phyloP scores from a whole-genome alignment of 2,888 invertebrate species.

The Lasiommata megera region DNA sequence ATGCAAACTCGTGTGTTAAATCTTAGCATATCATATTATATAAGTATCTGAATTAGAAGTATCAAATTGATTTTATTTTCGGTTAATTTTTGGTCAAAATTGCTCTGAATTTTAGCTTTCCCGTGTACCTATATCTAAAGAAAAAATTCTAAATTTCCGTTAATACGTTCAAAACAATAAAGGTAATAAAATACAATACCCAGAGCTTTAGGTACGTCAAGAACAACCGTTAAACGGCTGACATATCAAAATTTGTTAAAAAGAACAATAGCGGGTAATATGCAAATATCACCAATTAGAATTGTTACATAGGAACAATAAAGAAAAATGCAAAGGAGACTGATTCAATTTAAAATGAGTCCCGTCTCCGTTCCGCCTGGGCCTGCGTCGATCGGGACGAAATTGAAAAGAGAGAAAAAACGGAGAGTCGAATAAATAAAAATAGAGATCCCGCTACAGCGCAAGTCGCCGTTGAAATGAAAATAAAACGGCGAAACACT shows the following conservation, averaged over 20 bases:
- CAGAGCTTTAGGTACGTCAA: not conserved
- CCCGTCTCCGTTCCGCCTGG: conserved; percentile 74
- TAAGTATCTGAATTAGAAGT: too few relatives aligned
- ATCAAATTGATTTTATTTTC: too few relatives aligned
- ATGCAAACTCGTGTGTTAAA: too few relatives aligned
- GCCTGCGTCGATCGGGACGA: conserved; percentile 72
- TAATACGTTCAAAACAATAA: not conserved
- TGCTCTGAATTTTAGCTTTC: too few relatives aligned
- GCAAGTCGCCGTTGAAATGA: conserved; percentile 80
- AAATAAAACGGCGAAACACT: conserved; percentile 77
- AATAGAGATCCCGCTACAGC: conserved; percentile 80
- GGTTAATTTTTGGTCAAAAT: too few relatives aligned
- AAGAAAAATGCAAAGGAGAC: conserved; percentile 60
- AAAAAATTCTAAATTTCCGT: too few relatives aligned
- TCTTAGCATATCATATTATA: too few relatives aligned
- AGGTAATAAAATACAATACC: not conserved
- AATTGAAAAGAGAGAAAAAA: conserved; percentile 73
- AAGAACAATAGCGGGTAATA: conserved; percentile 61
- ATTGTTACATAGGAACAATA: conserved; percentile 55
- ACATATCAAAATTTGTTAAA: conserved; percentile 47
- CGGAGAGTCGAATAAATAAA: conserved; percentile 72
- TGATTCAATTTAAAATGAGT: conserved; percentile 79
- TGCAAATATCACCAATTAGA: conserved; percentile 76
- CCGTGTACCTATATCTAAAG: too few relatives aligned
- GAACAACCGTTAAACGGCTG: conserved; percentile 40